Evolutionary conservation across 1,140 invertebrate species (phyloP).

Genomic region (Brachionus koreanus): DNA sequence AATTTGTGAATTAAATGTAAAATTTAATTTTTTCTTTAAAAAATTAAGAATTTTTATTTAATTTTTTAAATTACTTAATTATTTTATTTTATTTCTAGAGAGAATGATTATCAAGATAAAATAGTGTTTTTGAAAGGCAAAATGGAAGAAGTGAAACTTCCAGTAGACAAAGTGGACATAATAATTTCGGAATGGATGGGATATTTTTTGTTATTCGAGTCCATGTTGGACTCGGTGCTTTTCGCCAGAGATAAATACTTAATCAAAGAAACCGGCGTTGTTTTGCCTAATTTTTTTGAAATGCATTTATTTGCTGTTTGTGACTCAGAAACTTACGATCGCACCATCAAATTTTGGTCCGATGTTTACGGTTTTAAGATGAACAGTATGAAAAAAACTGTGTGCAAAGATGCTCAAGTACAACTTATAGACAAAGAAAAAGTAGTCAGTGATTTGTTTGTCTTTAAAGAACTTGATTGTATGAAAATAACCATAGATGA

Average conservation of each 20-base stretch:
- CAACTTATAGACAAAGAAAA: background rate
- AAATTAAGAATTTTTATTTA: too few species aligned
- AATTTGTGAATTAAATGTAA: too few species aligned
- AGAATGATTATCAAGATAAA: constrained; percentile 54
- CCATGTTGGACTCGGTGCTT: constrained; percentile 58
- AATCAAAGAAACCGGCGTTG: constrained; percentile 49
- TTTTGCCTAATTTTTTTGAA: constrained; percentile 54
- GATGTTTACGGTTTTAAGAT: constrained; percentile 45
- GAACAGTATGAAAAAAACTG: background rate
- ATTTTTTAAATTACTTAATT: too few species aligned
- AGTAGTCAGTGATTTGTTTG: constrained; percentile 25
- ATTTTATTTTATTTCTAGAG: too few species aligned
- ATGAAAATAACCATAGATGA: constrained; percentile 1
- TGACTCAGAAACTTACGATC: constrained; percentile 49
- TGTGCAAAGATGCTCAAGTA: constrained; percentile 1
- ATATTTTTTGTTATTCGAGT: constrained; percentile 59
- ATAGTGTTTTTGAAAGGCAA: constrained; percentile 57
- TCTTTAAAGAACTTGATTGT: constrained; percentile 33
- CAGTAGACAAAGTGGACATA: constrained; percentile 56
- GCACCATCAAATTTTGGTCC: constrained; percentile 27
- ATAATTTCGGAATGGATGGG: constrained; percentile 61
- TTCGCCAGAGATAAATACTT: constrained; percentile 55
- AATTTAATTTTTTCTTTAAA: too few species aligned
- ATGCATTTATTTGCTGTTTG: constrained; percentile 51
- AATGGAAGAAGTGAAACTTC: constrained; percentile 55